Base-by-base conservation (phyloP, 2,797 vertebrate genomes). In the Lagodon rhomboides region DNA sequence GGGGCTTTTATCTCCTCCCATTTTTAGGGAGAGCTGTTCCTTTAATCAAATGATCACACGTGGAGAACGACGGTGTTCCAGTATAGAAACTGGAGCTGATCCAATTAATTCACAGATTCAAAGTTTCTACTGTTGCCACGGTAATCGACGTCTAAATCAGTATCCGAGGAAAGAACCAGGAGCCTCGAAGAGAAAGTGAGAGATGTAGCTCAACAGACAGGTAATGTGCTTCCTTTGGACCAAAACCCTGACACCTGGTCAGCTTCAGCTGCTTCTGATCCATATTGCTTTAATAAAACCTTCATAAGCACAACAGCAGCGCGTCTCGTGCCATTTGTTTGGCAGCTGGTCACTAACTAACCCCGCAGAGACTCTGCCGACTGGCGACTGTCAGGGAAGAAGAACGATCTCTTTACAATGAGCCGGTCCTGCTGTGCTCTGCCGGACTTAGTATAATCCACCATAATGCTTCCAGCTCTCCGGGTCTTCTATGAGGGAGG, bases 381-480 rank as follows among this genome's bases (percentile, higher is more conserved):
- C 60, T 27, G 68, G 1, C 77, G 80, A 81, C 10, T 50, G 85
- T 53, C 87, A 85, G 79, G 68, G 54, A 79, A 75, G 75, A 8
- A 58, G 62, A 43, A 68, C 27, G 49, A 86, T 86, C 69, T 3
- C 60, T 75, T 79, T 23, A 74, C 71, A 73, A 79, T 25, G 46
- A 86, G 84, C 61, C 10, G 47, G 67, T 79, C 84, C 4, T 44
- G 79, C 85, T 75, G 87, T 62, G 81, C 85, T 87, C 68, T 27
- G 83, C 78, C 78, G 80, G 87, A 83, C 70, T 87, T 63, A 73
- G 82, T 71, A 64, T 90, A 91, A 90, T 88, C 89, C 83, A 69
- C 64, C 4, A 12, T 81, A 84, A 90, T 77, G 77, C 79, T 58
- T 61, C 41, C 74, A 64, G 83, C 84, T 82, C 75, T 64, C 67